These are phyloP conservation scores for Mola mola DNA, from an alignment of 2,113 vertebrate genomes.

Conservation along the genomic window DNA sequence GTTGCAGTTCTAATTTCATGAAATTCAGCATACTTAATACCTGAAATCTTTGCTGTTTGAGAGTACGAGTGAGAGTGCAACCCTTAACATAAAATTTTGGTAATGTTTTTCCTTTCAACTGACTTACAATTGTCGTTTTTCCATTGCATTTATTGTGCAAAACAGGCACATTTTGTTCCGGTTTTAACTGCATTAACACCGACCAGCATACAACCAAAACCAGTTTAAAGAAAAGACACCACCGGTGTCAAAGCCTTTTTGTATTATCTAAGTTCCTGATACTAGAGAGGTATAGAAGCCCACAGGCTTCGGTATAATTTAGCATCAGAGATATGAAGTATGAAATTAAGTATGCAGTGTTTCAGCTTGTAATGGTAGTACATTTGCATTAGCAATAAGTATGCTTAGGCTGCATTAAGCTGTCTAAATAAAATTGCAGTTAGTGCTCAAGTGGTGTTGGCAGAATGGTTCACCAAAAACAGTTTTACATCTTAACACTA, in stretches of 20 bases:
- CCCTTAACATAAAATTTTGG: background rate
- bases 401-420: too few relatives aligned
- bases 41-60: background rate
- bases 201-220: too few relatives aligned
- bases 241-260: slow-evolving; percentile 24
- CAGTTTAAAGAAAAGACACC: slow-evolving; percentile 27
- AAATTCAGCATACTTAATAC: background rate
- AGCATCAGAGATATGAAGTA: slow-evolving; percentile 47
- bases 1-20: too few relatives aligned
- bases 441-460: slow-evolving; percentile 14
- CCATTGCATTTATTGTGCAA: slow-evolving; percentile 25
- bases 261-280: slow-evolving; percentile 11
- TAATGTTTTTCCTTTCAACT: background rate
- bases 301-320: slow-evolving; percentile 25
- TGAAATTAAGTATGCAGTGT: slow-evolving; percentile 55
- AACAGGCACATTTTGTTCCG: background rate
- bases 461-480: slow-evolving; percentile 30
- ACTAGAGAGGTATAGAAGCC: slow-evolving; percentile 14
- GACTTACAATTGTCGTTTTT: slow-evolving; percentile 1
- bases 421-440: too few relatives aligned
- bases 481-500: background rate
- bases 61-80: background rate
- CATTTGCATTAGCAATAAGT: slow-evolving; percentile 64
- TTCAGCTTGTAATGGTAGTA: slow-evolving; percentile 44
- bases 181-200: slow-evolving; percentile 13